Base-by-base conservation (phyloP, 2,888 invertebrate species). In the Scaptomyza tumidula region DNA sequence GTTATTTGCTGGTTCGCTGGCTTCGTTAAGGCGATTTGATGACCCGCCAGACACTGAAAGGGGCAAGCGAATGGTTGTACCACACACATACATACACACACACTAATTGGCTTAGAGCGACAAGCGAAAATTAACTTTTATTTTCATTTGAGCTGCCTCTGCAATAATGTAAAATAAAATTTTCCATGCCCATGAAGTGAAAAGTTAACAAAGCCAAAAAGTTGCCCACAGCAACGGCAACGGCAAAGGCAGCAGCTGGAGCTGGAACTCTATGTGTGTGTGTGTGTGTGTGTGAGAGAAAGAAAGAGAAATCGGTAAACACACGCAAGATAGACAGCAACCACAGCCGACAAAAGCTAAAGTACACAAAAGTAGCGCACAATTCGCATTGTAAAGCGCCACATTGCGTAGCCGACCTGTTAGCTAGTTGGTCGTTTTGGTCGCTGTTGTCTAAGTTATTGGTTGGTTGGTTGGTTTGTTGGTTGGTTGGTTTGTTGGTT, bases 41-140 rank as follows among this genome's bases (percentile, higher is more conserved):
- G 75, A 60, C 68, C 72, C 33, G 48, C 43, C 52, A 44, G 57
- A 43, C 52, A 41, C 24, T 37, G 44, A 57, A 58, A 66, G 52
- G 55, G 41, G 54, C 43, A 58, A 29, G 50, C 19, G 19, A 19
- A 19, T 19, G 19, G 19, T 19, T 19, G 19, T 19, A 19, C 1
- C n/a, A 7, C 14, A n/a, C 39, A 2, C 29, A 29, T 7, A 29
- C 7, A 29, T 7, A 29, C 29, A 29, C 29, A 6, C 79, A 64
- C 83, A 85, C 85, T 85, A 85, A 85, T 85, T 85, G 85, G 85
- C 85, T 85, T 87, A 85, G 83, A 85, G 87, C 87, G 87, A 85
- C 85, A 85, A 85, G 83, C 86, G 85, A 85, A 85, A 85, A 87
- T 85, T 80, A 87, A 87, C 86, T 78, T 85, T 86, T 84, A 80